A percentile compares a stretch with the other conserved stretches of the same genome.
phyloP scores from a whole-genome alignment of 2,113 vertebrate genomes.

The Triplophysa tibetana region DNA sequence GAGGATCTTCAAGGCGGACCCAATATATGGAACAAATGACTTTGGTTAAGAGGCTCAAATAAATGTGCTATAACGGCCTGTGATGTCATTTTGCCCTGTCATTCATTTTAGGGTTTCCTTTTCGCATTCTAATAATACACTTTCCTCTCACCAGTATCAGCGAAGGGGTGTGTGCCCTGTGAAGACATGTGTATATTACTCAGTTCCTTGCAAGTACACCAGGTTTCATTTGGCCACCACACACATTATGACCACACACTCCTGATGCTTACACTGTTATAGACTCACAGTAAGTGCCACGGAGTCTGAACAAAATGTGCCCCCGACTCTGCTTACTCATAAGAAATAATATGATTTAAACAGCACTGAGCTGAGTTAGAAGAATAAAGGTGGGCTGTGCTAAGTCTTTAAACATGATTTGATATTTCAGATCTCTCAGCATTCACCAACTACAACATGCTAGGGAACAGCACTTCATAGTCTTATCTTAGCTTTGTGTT shows the following conservation, averaged over 20 bases:
- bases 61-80: not conserved
- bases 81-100: slow-evolving; percentile 3
- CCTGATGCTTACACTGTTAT: slow-evolving; percentile 15
- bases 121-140: slow-evolving; percentile 29
- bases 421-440: not conserved
- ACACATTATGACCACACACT: slow-evolving; percentile 16
- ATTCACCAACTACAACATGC: no score
- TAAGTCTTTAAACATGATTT: not conserved
- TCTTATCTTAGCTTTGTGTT: no score
- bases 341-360: slow-evolving; percentile 29
- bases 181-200: not conserved
- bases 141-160: not conserved
- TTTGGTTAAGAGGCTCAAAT: slow-evolving; percentile 14
- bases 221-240: slow-evolving; percentile 16
- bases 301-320: slow-evolving; percentile 50
- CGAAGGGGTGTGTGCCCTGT: not conserved
- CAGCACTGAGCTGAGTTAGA: not conserved
- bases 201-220: not conserved
- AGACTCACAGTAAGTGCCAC: slow-evolving; percentile 6
- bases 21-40: slow-evolving; percentile 25
- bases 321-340: slow-evolving; percentile 25
- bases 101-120: slow-evolving; percentile 17
- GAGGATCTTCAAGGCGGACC: not conserved
- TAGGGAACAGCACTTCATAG: no score
- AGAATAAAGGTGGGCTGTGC: not conserved